These are phyloP conservation scores for Neogale vison DNA, from an alignment of 2,113 vertebrate species.

Conservation along the genomic window DNA sequence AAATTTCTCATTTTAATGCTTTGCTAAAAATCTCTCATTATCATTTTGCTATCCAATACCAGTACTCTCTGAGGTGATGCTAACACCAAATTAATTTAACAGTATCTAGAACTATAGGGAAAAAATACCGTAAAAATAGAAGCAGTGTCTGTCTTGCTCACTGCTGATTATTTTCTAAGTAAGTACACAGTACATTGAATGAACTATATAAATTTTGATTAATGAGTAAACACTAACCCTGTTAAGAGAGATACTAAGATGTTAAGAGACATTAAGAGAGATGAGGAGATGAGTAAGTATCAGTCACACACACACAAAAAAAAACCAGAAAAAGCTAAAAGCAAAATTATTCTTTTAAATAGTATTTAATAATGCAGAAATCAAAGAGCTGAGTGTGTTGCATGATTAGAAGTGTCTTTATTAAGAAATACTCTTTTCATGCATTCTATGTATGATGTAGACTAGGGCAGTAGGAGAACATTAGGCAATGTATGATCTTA, in stretches of 20 bases:
- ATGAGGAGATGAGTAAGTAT: not conserved
- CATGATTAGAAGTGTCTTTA: not conserved
- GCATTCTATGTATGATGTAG: not conserved
- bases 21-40: not conserved
- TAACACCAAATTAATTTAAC: not conserved
- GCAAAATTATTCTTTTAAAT: not conserved
- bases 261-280: not conserved
- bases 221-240: not conserved
- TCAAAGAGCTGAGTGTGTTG: not conserved
- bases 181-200: not conserved
- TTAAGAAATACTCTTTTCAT: not conserved
- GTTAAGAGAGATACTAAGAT: not conserved
- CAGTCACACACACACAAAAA: not conserved
- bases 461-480: not conserved
- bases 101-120: not conserved
- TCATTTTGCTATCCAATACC: not conserved
- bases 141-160: not conserved
- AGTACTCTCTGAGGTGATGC: not conserved
- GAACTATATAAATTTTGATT: not conserved
- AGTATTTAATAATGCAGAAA: not conserved
- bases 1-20: slow-evolving; percentile 32
- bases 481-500: not conserved
- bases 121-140: not conserved
- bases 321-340: not conserved
- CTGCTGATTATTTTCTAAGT: not conserved